phyloP scores from a whole-genome alignment of 2,797 vertebrate species.

The Lepus townsendii region DNA sequence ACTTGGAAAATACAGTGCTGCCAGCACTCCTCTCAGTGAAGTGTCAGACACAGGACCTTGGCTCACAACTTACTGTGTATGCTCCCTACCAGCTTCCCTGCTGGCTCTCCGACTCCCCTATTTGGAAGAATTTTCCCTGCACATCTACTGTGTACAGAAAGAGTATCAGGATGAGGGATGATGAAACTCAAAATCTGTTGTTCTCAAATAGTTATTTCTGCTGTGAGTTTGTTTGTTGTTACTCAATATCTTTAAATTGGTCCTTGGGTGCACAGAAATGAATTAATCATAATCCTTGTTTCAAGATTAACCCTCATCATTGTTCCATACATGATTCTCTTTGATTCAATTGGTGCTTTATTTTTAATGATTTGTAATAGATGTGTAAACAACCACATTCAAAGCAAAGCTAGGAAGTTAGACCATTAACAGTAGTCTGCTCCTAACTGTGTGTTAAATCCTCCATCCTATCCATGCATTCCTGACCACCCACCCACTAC shows the following conservation, averaged over 20 bases:
- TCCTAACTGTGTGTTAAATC: neutral
- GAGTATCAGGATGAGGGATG: neutral
- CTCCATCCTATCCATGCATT: neutral
- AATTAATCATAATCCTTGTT: slow-evolving; percentile 27
- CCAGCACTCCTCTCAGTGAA: neutral
- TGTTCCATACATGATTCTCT: neutral
- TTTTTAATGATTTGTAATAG: neutral
- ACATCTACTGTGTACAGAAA: neutral
- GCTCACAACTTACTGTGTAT: neutral
- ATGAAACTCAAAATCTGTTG: slow-evolving; percentile 28
- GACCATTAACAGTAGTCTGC: neutral
- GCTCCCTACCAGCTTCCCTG: neutral
- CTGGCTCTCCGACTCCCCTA: neutral
- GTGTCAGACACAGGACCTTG: neutral
- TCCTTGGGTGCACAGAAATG: neutral
- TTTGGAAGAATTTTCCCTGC: slow-evolving; percentile 24
- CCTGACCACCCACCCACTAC: neutral
- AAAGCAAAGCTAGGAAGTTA: slow-evolving; percentile 44
- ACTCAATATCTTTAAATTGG: neutral
- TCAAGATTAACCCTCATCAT: neutral
- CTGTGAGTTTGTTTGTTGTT: neutral
- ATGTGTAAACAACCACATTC: neutral
- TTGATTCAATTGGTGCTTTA: slow-evolving; percentile 32
- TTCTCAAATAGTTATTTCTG: neutral
- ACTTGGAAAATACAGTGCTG: neutral